These are phyloP conservation scores for Xiphorhynchus erythropygius DNA, from an alignment of 2,797 vertebrate genomes.

Conservation along the genomic window DNA sequence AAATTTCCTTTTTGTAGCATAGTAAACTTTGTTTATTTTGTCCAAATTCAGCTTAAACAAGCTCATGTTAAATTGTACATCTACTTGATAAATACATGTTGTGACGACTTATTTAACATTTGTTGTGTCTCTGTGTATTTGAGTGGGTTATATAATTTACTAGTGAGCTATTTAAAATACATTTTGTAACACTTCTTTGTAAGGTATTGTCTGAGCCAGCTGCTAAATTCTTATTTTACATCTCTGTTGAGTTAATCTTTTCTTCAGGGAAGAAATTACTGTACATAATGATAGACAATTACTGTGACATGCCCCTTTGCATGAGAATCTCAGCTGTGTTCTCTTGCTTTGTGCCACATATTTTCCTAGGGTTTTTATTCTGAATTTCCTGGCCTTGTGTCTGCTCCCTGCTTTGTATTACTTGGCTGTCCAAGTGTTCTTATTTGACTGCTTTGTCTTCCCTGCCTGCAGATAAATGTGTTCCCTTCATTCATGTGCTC, in stretches of 20 bases:
- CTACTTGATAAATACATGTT: background rate
- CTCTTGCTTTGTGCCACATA: background rate
- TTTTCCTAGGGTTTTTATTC: background rate
- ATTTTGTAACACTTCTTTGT: background rate
- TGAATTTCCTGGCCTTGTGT: background rate
- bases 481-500: background rate
- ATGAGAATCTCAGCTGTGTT: background rate
- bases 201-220: background rate
- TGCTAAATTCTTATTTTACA: background rate
- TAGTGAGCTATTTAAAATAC: background rate
- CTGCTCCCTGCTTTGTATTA: background rate
- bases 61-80: background rate
- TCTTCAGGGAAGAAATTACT: background rate
- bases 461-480: background rate
- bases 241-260: constrained; percentile 12
- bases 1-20: background rate
- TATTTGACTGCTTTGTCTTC: background rate
- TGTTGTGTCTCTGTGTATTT: background rate
- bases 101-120: background rate
- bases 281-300: background rate
- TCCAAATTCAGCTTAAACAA: background rate
- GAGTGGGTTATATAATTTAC: background rate
- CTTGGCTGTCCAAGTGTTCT: background rate
- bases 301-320: background rate
- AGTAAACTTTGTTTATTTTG: background rate